Evolutionary conservation across 1,140 invertebrate species (phyloP).

Genomic region (Drosophila funebris): DNA sequence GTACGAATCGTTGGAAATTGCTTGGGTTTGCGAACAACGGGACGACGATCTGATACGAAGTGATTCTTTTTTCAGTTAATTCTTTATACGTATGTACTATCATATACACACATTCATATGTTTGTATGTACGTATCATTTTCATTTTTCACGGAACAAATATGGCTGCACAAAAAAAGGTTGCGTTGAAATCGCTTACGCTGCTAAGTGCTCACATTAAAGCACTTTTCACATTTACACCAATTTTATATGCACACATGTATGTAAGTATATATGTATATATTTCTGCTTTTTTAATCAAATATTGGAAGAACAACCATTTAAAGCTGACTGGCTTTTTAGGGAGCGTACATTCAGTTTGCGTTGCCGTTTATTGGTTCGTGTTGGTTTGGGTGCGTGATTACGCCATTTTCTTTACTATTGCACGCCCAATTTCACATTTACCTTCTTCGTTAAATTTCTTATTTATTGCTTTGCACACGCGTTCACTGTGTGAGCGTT

Average conservation of each 20-base stretch:
- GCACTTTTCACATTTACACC: conserved; percentile 54
- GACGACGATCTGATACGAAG: conserved; percentile 73
- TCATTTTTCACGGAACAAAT: conserved; percentile 74
- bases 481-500: conserved; percentile 38
- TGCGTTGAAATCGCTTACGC: conserved; percentile 47
- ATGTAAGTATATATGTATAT: conserved; percentile 25
- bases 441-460: conserved; percentile 63
- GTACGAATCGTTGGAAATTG: conserved; percentile 59
- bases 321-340: conserved; percentile 72
- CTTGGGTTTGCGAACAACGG: conserved; percentile 73
- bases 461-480: conserved; percentile 45
- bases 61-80: conserved; percentile 68
- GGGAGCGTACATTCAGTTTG: conserved; percentile 66
- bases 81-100: conserved; percentile 44
- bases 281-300: conserved; percentile 51
- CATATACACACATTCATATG: conserved; percentile 18
- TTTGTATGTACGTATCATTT: conserved; percentile 62
- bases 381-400: conserved; percentile 73
- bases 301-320: conserved; percentile 52
- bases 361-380: conserved; percentile 62
- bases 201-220: conserved; percentile 49
- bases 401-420: conserved; percentile 78
- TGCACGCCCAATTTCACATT: conserved; percentile 73
- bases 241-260: conserved; percentile 29
- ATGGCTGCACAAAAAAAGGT: conserved; percentile 61